Evolutionary conservation across 2,888 invertebrate genomes (phyloP).

Genomic region (Ferrisia virgata): DNA sequence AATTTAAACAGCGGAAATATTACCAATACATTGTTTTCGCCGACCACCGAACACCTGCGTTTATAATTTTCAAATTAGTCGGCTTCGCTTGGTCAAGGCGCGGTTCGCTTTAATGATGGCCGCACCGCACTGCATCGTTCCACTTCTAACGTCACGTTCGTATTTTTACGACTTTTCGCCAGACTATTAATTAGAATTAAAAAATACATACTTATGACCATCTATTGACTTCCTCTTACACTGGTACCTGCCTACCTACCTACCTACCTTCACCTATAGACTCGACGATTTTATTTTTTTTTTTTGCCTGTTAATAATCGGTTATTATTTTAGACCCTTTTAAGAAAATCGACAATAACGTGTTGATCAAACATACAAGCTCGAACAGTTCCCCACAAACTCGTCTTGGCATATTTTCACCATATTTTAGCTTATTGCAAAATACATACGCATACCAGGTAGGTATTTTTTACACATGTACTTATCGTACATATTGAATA

Average conservation of each 20-base stretch:
- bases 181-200: constrained; percentile 13
- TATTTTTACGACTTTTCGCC: constrained; percentile 7
- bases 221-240: not conserved
- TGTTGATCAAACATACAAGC: constrained; percentile 9
- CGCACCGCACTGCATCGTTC: not conserved
- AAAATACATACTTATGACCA: not conserved
- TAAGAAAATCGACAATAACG: not conserved
- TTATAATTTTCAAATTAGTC: not conserved
- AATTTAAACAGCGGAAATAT: not conserved
- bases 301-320: not conserved
- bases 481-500: not conserved
- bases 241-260: no score
- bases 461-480: not conserved
- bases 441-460: not conserved
- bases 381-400: not conserved
- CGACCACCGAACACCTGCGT: not conserved
- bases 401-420: not conserved
- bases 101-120: not conserved
- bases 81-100: not conserved
- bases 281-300: not conserved
- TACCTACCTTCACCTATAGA: no score
- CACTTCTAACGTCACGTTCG: not conserved
- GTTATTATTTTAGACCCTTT: not conserved
- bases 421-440: no score
- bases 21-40: constrained; percentile 6